Conservation (phyloP, 2,797 vertebrate species). For the Pseudotriccus pelzelni region DNA sequence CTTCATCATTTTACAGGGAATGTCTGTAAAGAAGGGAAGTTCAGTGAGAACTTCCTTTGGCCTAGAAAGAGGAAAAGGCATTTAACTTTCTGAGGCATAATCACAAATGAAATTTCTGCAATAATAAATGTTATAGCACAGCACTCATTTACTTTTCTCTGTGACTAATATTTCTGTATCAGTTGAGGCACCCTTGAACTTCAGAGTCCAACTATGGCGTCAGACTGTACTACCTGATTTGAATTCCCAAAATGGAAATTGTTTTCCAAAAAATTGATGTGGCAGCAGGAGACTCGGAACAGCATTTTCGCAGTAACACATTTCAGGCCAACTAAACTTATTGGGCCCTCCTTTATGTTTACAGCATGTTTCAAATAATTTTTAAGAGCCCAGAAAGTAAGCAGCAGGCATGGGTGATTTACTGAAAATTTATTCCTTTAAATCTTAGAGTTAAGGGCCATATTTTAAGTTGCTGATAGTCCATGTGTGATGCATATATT, state of each 20-base stretch:
- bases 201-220: not conserved
- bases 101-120: not conserved
- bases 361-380: constrained; percentile 31
- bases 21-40: not conserved
- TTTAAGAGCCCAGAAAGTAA: constrained; percentile 36
- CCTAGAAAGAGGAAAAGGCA: not conserved
- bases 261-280: not conserved
- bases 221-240: not conserved
- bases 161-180: not conserved
- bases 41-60: not conserved
- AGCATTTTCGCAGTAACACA: not conserved
- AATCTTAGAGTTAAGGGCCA: constrained; percentile 21
- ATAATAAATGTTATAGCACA: not conserved
- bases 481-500: not conserved
- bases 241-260: not conserved
- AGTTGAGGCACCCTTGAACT: not conserved
- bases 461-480: not conserved
- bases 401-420: constrained; percentile 32
- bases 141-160: not conserved
- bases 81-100: not conserved
- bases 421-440: constrained; percentile 13
- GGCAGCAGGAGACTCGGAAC: not conserved
- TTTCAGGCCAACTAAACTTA: constrained; percentile 48
- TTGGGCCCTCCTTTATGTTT: constrained; percentile 24
- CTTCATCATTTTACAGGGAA: not conserved